Evolutionary conservation across 2,797 vertebrate genomes (phyloP).

Genomic region (Takifugu ocellatus): DNA sequence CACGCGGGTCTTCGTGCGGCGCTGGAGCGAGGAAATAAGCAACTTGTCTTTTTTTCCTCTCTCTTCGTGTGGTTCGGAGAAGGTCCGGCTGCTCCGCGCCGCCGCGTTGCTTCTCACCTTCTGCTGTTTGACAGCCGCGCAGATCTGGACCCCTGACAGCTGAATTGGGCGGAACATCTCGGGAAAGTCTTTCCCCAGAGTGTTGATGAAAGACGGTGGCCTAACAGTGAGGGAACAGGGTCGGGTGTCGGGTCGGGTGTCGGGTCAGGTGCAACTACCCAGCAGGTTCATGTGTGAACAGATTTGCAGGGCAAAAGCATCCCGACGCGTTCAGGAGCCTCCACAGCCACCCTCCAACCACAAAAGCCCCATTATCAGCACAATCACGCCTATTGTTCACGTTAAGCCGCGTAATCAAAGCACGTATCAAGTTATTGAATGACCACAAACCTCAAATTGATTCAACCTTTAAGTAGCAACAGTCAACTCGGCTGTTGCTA

Average conservation of each 20-base stretch:
- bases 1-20: conserved; percentile 56
- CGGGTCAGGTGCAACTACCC: conserved; percentile 4
- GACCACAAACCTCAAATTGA: neutral
- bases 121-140: conserved; percentile 23
- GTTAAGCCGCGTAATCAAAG: neutral
- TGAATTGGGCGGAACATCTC: conserved; percentile 10
- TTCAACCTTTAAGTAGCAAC: neutral
- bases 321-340: conserved; percentile 21
- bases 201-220: conserved; percentile 17
- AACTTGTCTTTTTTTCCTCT: neutral
- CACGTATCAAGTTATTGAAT: conserved; percentile 3
- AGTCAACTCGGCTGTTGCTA: neutral
- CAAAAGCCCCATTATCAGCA: conserved; percentile 39
- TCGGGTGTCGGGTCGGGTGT: conserved; percentile 4
- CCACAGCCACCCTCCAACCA: conserved; percentile 35
- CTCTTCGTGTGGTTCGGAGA: conserved; percentile 29
- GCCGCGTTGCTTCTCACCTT: conserved; percentile 18
- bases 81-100: conserved; percentile 17
- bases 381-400: conserved; percentile 13
- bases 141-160: conserved; percentile 37
- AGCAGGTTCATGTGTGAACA: neutral
- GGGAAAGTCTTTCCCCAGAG: neutral
- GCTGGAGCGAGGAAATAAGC: conserved; percentile 17
- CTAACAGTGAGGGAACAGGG: neutral
- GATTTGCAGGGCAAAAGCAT: conserved; percentile 36